Conservation (phyloP, 2,797 vertebrate species). For the Merluccius polli region DNA sequence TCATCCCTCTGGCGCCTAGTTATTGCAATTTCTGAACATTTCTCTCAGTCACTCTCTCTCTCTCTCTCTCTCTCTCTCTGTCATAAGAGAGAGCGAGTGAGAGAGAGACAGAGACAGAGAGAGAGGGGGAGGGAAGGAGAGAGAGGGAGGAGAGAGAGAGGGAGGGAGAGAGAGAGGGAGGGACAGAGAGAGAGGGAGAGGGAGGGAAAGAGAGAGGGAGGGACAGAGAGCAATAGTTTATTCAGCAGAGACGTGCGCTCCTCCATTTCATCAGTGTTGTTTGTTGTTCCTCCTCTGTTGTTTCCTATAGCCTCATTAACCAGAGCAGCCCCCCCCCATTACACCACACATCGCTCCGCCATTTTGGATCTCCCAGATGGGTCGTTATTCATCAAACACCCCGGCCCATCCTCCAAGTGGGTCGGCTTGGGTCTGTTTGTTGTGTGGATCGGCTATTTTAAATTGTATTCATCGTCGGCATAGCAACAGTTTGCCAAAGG, state of each 20-base stretch:
- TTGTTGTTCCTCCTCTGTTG: constrained; percentile 18
- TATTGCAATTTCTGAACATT: constrained; percentile 36
- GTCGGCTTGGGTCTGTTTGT: constrained; percentile 4
- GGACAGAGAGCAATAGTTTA: background rate
- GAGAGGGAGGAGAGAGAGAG: background rate
- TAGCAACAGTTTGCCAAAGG: background rate
- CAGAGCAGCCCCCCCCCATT: constrained; percentile 24
- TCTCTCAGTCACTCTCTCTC: too few relatives aligned
- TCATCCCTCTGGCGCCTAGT: constrained; percentile 8
- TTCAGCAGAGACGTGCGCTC: constrained; percentile 25
- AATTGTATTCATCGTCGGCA: background rate
- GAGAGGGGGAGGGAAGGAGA: too few relatives aligned
- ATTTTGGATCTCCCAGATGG: constrained; percentile 10
- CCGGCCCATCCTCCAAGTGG: constrained; percentile 9
- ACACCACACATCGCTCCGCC: constrained; percentile 28
- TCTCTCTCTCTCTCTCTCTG: too few relatives aligned
- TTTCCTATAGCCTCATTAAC: constrained; percentile 39
- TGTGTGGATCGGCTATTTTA: too few relatives aligned
- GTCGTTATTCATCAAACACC: constrained; percentile 28
- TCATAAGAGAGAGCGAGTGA: constrained; percentile 22
- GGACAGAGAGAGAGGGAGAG: too few relatives aligned
- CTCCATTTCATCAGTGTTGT: constrained; percentile 25
- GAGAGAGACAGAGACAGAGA: background rate
- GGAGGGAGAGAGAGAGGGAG: background rate
- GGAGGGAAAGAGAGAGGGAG: too few relatives aligned